A percentile compares a stretch with the other conserved stretches of the same genome.
Conservation (phyloP, 2,797 vertebrate species). For the Sarcophilus harrisii region DNA sequence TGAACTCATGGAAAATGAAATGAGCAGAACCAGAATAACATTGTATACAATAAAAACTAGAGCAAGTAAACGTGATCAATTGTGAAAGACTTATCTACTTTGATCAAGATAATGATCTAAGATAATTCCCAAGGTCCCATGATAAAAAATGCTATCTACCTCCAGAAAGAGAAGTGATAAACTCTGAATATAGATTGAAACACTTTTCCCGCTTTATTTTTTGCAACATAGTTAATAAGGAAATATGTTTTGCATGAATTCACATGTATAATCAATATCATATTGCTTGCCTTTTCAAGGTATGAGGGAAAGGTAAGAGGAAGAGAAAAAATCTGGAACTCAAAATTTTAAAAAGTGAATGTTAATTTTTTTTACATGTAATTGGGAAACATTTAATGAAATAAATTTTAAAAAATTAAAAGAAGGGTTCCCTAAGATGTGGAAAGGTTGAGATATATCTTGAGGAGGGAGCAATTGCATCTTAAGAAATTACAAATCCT, state of each 20-base stretch:
- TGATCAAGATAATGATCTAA: background rate
- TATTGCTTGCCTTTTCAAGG: background rate
- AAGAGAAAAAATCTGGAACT: background rate
- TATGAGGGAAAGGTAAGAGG: background rate
- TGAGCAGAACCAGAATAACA: background rate
- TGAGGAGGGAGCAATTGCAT: background rate
- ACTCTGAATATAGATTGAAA: background rate
- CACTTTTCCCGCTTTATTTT: background rate
- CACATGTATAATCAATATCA: background rate
- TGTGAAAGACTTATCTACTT: background rate
- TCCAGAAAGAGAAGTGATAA: background rate
- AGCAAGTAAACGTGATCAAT: background rate
- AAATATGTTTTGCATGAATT: background rate
- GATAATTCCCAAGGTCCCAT: background rate
- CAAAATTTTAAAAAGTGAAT: background rate
- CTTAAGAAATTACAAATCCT: background rate
- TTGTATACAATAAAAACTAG: background rate
- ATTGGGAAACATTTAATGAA: background rate
- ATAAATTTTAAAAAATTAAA: background rate
- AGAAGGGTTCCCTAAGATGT: background rate
- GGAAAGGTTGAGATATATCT: background rate
- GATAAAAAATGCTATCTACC: background rate
- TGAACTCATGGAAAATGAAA: background rate
- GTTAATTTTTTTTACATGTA: background rate
- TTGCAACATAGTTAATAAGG: background rate